phyloP scores from a whole-genome alignment of 2,797 vertebrate genomes.

The Semotilus atromaculatus region DNA sequence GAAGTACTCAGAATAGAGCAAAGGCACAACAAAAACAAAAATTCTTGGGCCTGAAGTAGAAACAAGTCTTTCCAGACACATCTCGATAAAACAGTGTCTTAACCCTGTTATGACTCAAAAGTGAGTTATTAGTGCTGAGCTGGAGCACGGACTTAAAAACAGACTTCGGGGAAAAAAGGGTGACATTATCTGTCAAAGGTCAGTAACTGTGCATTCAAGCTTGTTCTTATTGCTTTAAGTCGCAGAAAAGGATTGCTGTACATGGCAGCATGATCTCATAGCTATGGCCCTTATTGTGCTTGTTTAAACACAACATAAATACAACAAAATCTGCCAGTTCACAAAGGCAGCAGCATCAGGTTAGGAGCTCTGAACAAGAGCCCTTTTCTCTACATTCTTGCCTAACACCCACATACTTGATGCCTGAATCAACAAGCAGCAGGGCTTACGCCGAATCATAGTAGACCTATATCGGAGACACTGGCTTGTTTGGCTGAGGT shows the following conservation, averaged over 20 bases:
- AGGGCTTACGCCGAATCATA: constrained; percentile 40
- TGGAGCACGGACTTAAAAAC: background rate
- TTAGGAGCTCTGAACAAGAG: constrained; percentile 44
- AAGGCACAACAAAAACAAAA: constrained; percentile 8
- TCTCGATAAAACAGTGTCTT: constrained; percentile 21
- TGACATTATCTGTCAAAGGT: background rate
- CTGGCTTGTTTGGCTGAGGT: constrained; percentile 40
- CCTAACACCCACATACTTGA: constrained; percentile 50
- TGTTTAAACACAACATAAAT: constrained; percentile 9
- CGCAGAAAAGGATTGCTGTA: constrained; percentile 7
- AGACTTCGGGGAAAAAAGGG: background rate
- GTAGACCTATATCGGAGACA: constrained; percentile 29
- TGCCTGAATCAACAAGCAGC: constrained; percentile 49
- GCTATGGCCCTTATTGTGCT: background rate
- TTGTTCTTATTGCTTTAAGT: background rate
- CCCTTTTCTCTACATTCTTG: constrained; percentile 47
- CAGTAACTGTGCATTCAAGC: constrained; percentile 21
- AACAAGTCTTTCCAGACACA: constrained; percentile 34
- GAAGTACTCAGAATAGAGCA: constrained; percentile 69
- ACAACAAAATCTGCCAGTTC: constrained; percentile 24
- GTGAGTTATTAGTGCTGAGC: constrained; percentile 12
- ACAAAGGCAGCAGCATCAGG: constrained; percentile 15
- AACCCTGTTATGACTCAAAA: constrained; percentile 24
- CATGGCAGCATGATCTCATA: background rate
- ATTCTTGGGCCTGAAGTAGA: constrained; percentile 11